Conservation (phyloP, 2,113 vertebrate species). For the Thamnophis sirtalis region DNA sequence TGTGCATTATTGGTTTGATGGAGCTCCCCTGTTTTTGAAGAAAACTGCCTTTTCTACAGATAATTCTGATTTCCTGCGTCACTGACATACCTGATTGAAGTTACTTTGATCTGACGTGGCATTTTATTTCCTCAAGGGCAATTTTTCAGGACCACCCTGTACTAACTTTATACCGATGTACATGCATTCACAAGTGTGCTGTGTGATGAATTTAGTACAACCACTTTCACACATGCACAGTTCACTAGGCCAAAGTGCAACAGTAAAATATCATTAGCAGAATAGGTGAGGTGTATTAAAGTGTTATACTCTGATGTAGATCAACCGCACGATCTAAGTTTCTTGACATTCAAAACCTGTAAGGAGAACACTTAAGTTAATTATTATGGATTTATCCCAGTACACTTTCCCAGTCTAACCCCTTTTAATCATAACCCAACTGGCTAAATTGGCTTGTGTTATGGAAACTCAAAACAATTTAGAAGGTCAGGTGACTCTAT, state of each 20-base stretch:
- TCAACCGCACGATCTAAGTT: not conserved
- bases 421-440: not conserved
- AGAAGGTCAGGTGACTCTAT: not conserved
- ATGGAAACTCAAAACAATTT: not conserved
- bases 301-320: not conserved
- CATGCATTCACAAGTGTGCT: not conserved
- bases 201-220: not conserved
- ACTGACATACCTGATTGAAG: slow-evolving; percentile 9
- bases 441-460: not conserved
- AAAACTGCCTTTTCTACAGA: not conserved
- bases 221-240: not conserved
- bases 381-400: not conserved
- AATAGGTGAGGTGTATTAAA: not conserved
- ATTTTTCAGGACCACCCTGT: not conserved
- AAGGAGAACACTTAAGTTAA: not conserved
- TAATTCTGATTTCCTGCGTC: slow-evolving; percentile 19
- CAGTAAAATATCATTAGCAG: not conserved
- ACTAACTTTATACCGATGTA: not conserved
- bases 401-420: not conserved
- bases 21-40: slow-evolving; percentile 12
- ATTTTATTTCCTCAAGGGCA: not conserved
- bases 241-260: not conserved
- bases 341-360: not conserved
- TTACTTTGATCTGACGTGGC: not conserved
- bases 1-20: slow-evolving; percentile 12